Percentiles rank a stretch among this genome's conserved stretches.
Conservation (phyloP, 1,140 invertebrate species). For the Aphaenogaster ashmeadi region DNA sequence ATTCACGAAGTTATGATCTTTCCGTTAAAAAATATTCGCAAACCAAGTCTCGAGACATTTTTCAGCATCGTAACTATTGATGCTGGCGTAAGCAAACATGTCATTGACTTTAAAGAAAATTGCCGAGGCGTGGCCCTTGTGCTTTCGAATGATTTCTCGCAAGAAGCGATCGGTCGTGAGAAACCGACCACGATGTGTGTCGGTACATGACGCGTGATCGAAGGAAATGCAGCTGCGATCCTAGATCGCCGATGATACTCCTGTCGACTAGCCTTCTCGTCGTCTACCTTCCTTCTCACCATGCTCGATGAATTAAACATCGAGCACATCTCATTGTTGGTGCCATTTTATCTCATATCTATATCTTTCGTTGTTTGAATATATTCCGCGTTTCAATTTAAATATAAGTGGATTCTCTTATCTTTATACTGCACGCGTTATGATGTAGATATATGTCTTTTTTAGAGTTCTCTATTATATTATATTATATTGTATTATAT, state of each 20-base stretch:
- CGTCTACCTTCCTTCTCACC: background rate
- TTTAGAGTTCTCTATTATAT: background rate
- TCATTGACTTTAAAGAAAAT: background rate
- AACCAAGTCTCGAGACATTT: background rate
- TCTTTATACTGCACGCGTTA: background rate
- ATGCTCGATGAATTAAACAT: conserved; percentile 40
- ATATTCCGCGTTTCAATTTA: background rate
- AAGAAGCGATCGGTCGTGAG: conserved; percentile 20
- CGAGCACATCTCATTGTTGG: background rate
- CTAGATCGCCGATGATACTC: conserved; percentile 34
- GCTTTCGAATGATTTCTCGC: conserved; percentile 1
- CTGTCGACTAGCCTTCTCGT: background rate
- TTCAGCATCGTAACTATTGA: background rate
- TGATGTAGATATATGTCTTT: background rate
- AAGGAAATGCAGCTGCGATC: background rate
- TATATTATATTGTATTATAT: background rate
- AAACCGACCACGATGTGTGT: background rate
- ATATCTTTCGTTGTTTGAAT: background rate
- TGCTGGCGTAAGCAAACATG: background rate
- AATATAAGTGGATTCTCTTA: conserved; percentile 1
- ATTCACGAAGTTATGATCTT: background rate
- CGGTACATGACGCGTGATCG: background rate
- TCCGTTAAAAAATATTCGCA: no score
- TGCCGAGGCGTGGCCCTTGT: background rate
- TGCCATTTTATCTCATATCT: conserved; percentile 45